Evolutionary conservation across 2,113 vertebrate species (phyloP), one percentile per base, ranked within the genome.

Genomic region (Peucedramus taeniatus): DNA sequence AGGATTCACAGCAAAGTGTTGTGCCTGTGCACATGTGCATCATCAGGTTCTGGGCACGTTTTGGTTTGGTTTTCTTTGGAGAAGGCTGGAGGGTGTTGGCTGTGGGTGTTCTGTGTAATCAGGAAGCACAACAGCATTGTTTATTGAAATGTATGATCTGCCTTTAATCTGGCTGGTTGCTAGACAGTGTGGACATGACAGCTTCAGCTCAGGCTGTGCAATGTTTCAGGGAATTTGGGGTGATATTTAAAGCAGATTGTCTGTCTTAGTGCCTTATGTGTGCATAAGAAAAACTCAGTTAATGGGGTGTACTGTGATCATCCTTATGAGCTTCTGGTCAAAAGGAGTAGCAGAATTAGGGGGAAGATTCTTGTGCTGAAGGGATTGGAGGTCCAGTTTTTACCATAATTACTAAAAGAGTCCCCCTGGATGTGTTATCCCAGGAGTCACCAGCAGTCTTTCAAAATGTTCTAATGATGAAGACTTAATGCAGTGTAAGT

Each of bases 1-100:
- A 70, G 57, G 60, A 49, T 60, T 59, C 42, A 20, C 17, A 75
- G 56, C n/a, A 35, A 72, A 44, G 9, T 31, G 17, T 26, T 44
- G 39, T 49, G 12, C 59, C 26, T 9, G 20, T 53, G 39, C 10
- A 13, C 1, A 0, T 0, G 6, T 60, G 53, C 28, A 4, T 85
- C 53, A 45, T 85, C 53, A 45, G 7, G 9, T 44, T 69, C 72
- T 40, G 78, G 28, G 20, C 45, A 75, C 0, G 0, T 66, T 79
- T 61, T 56, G 30, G 14, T 64, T 70, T 82, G n/a, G 1, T 57
- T 77, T 87, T 74, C 26, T 78, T 37, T 66, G 72, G 50, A 63
- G 40, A 54, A 80, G 47, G 13, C 26, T 60, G 31, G 21, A 75
- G n/a, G 31, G 7, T 45, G 27, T 70, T 77, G 21, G 6, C 26